Evolutionary conservation across 2,888 invertebrate species (phyloP).

Genomic region (Oxycera nigricornis): DNA sequence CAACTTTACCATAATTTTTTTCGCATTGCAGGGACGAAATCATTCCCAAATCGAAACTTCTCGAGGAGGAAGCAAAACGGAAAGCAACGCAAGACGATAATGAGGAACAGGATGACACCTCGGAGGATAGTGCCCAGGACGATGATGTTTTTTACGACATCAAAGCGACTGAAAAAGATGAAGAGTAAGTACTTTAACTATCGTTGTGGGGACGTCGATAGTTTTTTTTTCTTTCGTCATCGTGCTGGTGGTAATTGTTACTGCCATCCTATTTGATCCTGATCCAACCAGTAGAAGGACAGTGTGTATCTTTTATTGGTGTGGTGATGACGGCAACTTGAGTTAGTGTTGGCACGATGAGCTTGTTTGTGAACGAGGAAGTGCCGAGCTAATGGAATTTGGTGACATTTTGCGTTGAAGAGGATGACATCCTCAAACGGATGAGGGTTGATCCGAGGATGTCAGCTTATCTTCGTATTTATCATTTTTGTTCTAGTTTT

Average conservation of each 20-base stretch:
- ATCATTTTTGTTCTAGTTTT: too few species aligned
- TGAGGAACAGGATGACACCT: constrained; percentile 65
- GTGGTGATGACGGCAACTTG: neutral
- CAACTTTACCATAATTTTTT: constrained; percentile 9
- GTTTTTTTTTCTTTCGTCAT: neutral
- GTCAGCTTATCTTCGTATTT: neutral
- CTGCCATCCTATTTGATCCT: constrained; percentile 13
- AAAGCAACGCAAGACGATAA: constrained; percentile 67
- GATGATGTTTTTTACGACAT: constrained; percentile 78
- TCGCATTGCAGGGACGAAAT: constrained; percentile 60
- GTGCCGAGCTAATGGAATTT: constrained; percentile 11
- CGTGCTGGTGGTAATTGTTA: neutral
- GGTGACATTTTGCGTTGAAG: constrained; percentile 12
- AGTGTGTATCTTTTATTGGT: too few species aligned
- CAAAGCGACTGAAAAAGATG: constrained; percentile 71
- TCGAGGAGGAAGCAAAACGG: constrained; percentile 65
- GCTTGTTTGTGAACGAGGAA: neutral
- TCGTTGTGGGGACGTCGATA: neutral
- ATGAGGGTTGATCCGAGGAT: neutral
- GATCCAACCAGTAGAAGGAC: neutral
- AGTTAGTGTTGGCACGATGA: neutral
- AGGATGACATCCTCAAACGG: neutral
- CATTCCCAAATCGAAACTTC: constrained; percentile 63
- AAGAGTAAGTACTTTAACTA: constrained; percentile 67
- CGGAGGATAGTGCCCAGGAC: constrained; percentile 63